Conservation (phyloP, 2,888 invertebrate genomes). For the Scaptomyza parva region DNA sequence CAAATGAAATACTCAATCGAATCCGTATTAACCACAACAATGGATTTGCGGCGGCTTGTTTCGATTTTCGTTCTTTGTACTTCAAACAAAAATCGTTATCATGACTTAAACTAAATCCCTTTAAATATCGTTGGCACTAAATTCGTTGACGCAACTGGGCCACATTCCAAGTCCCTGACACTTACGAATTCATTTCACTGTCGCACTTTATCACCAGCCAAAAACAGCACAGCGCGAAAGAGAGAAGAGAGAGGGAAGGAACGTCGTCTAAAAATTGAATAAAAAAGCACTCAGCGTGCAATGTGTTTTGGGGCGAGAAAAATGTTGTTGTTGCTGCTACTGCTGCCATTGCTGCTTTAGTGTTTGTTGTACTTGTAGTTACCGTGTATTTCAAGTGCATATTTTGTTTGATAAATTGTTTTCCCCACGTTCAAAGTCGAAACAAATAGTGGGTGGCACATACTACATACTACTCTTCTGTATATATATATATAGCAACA, state of each 20-base stretch:
- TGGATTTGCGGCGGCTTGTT: slow-evolving; percentile 13
- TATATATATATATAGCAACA: too few species aligned
- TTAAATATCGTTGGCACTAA: slow-evolving; percentile 58
- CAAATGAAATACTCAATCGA: slow-evolving; percentile 20
- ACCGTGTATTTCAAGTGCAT: slow-evolving; percentile 76
- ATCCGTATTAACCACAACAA: not conserved
- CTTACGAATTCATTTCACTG: slow-evolving; percentile 73
- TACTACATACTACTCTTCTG: too few species aligned
- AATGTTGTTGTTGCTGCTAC: slow-evolving; percentile 41
- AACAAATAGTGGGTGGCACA: slow-evolving; percentile 40
- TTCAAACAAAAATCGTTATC: slow-evolving; percentile 24
- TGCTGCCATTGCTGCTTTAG: too few species aligned
- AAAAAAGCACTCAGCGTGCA: slow-evolving; percentile 70
- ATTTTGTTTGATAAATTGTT: slow-evolving; percentile 78
- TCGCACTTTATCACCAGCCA: slow-evolving; percentile 61
- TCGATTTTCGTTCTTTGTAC: not conserved
- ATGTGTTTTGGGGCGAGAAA: slow-evolving; percentile 21
- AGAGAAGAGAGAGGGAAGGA: not conserved
- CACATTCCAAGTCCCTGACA: slow-evolving; percentile 62
- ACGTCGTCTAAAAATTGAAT: slow-evolving; percentile 51
- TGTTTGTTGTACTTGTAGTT: slow-evolving; percentile 50
- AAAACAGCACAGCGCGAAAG: not conserved
- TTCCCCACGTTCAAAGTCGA: slow-evolving; percentile 65
- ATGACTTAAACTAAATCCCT: slow-evolving; percentile 19
- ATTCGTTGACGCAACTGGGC: slow-evolving; percentile 66